Conservation (phyloP, 2,797 vertebrate species). For the Fistularia tabacaria region DNA sequence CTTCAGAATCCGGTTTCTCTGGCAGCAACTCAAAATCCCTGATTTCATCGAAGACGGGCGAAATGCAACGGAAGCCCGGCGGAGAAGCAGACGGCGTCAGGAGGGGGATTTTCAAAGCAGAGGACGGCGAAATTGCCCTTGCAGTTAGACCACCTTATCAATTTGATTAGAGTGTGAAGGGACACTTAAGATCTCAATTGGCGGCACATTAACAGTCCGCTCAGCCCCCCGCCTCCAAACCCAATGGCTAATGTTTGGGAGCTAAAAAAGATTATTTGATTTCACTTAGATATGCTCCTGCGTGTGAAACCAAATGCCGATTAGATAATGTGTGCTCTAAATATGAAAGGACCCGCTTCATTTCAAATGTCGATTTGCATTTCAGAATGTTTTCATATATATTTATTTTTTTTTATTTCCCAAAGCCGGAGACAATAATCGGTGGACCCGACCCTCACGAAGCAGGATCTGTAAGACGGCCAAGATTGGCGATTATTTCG, state of each 20-base stretch:
- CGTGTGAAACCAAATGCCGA: slow-evolving; percentile 67
- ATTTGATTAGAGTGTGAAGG: slow-evolving; percentile 77
- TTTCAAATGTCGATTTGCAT: slow-evolving; percentile 63
- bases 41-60: background rate
- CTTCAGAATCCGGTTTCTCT: slow-evolving; percentile 13
- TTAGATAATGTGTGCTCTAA: slow-evolving; percentile 62
- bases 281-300: slow-evolving; percentile 72
- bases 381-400: slow-evolving; percentile 37
- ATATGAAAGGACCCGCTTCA: slow-evolving; percentile 53
- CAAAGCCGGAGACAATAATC: background rate
- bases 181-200: slow-evolving; percentile 75
- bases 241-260: slow-evolving; percentile 59
- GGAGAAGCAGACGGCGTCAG: slow-evolving; percentile 3
- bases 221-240: slow-evolving; percentile 53
- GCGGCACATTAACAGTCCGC: slow-evolving; percentile 61
- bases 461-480: too few species aligned
- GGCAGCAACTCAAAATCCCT: slow-evolving; percentile 7
- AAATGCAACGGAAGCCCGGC: background rate
- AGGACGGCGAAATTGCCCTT: slow-evolving; percentile 65
- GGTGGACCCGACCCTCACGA: too few species aligned
- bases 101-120: slow-evolving; percentile 36
- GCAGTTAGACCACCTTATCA: slow-evolving; percentile 67
- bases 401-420: background rate
- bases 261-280: slow-evolving; percentile 72
- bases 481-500: too few species aligned